phyloP scores from a whole-genome alignment of 2,797 vertebrate species.

The Enteromius trimaculatus region DNA sequence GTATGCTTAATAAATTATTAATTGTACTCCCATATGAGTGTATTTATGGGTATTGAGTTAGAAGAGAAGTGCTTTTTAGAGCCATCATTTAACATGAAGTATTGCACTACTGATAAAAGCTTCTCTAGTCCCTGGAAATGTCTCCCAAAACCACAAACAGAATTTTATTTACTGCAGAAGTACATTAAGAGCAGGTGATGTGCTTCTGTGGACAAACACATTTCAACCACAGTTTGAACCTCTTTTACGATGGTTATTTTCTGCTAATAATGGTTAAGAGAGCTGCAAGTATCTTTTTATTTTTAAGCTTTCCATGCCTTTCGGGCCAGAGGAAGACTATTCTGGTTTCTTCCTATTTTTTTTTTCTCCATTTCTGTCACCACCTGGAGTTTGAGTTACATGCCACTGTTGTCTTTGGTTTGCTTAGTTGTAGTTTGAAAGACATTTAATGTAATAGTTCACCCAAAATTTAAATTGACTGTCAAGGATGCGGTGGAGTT shows the following conservation, averaged over 20 bases:
- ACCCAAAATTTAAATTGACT: not conserved
- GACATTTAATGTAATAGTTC: not conserved
- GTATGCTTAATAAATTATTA: constrained; percentile 17
- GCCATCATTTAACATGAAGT: not conserved
- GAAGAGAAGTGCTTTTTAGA: constrained; percentile 18
- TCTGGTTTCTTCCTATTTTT: not conserved
- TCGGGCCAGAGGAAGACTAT: not conserved
- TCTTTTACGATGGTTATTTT: not conserved
- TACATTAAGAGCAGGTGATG: not conserved
- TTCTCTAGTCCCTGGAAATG: not conserved
- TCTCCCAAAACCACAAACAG: not conserved
- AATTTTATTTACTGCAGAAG: not conserved
- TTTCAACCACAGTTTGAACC: not conserved
- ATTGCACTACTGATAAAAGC: constrained; percentile 22
- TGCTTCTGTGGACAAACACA: not conserved
- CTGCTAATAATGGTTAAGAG: not conserved
- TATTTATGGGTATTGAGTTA: constrained; percentile 6
- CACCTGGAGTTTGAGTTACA: not conserved
- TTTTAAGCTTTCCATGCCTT: not conserved
- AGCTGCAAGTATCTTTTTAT: not conserved
- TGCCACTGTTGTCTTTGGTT: not conserved
- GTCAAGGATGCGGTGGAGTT: not conserved
- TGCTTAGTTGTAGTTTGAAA: not conserved
- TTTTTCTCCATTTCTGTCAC: not conserved
- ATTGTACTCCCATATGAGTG: not conserved